Evolutionary conservation across 2,888 invertebrate species (phyloP).

Genomic region (Nemurella pictetii): DNA sequence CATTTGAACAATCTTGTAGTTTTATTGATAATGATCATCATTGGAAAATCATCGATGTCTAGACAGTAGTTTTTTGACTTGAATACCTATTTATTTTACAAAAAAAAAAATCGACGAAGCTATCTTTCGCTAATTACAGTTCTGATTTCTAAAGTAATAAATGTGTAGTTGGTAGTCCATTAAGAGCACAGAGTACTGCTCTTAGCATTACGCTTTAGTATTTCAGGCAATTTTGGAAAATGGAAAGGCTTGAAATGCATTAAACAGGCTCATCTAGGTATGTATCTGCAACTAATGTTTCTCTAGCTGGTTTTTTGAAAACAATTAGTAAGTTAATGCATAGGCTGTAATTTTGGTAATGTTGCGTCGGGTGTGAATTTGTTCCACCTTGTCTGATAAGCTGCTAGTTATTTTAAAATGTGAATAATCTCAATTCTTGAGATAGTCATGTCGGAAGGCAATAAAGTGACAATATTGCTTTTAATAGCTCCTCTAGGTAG

Average conservation of each 20-base stretch:
- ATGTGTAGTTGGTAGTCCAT: not conserved
- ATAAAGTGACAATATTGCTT: constrained; percentile 31
- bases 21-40: not conserved
- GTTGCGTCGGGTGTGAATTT: not conserved
- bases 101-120: not conserved
- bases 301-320: not conserved
- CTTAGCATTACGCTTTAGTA: not conserved
- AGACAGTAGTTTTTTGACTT: not conserved
- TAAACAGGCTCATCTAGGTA: not conserved
- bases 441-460: constrained; percentile 22
- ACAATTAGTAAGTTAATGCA: not conserved
- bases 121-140: not conserved
- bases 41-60: not conserved
- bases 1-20: not conserved
- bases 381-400: not conserved
- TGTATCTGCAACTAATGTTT: not conserved
- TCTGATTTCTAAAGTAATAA: too few species aligned
- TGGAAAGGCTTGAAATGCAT: not conserved
- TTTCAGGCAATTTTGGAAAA: not conserved
- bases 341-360: not conserved
- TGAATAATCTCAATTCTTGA: not conserved
- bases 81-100: not conserved
- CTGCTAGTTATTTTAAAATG: not conserved
- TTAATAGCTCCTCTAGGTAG: constrained; percentile 4
- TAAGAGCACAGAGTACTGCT: not conserved